Conservation (phyloP, 2,113 vertebrate species). For the Nycticebus coucang region DNA sequence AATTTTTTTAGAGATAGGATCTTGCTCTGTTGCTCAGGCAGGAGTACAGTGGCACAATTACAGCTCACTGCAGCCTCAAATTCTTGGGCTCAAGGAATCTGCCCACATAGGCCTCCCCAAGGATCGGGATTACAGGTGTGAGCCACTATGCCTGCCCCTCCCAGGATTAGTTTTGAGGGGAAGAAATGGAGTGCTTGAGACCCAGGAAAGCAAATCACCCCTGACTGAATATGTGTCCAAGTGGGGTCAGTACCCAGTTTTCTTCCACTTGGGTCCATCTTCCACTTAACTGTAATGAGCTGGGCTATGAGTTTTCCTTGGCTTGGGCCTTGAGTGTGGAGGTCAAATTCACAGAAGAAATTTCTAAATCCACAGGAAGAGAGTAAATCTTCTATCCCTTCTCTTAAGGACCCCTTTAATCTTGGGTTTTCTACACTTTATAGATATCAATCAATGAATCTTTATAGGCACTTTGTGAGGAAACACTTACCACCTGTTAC, state of each 20-base stretch:
- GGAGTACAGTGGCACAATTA: too few relatives aligned
- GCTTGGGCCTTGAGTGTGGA: neutral
- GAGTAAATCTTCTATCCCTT: neutral
- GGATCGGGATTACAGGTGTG: too few relatives aligned
- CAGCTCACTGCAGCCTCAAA: too few relatives aligned
- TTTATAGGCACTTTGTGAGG: neutral
- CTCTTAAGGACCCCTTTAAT: neutral
- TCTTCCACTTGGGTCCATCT: neutral
- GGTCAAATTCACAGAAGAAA: neutral
- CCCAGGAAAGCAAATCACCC: neutral
- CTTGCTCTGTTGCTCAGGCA: too few relatives aligned
- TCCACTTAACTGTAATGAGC: neutral
- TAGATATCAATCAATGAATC: neutral
- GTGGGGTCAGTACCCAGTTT: neutral
- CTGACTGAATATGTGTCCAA: neutral
- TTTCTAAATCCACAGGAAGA: conserved; percentile 17
- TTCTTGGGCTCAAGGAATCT: too few relatives aligned
- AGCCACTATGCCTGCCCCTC: too few relatives aligned
- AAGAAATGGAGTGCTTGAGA: neutral
- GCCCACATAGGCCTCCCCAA: too few relatives aligned
- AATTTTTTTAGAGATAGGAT: too few relatives aligned
- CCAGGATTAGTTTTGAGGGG: neutral
- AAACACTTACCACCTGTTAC: neutral
- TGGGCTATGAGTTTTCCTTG: neutral
- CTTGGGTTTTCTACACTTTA: neutral